These are phyloP conservation scores for Eulemur albifrons DNA, from an alignment of 2,797 vertebrate genomes.

Conservation along the genomic window DNA sequence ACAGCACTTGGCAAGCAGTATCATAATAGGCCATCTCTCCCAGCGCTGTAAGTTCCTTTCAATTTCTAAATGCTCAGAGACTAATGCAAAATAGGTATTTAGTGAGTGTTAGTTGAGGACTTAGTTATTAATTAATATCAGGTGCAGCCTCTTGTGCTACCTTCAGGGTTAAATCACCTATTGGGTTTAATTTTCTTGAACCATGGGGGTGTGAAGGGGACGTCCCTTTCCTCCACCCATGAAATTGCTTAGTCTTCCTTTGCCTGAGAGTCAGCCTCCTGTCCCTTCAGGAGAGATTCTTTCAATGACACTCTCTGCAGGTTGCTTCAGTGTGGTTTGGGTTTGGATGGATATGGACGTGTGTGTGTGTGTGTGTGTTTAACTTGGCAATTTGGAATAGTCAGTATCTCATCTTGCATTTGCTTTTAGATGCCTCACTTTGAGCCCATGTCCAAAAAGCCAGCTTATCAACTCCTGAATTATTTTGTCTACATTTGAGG, in stretches of 20 bases:
- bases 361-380: neutral
- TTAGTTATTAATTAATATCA: neutral
- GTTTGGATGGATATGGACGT: neutral
- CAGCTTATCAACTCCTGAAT: conserved; percentile 7
- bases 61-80: neutral
- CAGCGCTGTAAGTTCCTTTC: neutral
- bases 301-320: neutral
- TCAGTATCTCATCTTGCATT: conserved; percentile 8
- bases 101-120: neutral
- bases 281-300: neutral
- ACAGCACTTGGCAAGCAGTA: rapidly evolving
- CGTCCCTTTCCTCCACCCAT: neutral
- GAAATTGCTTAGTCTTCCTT: neutral
- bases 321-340: neutral
- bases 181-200: neutral
- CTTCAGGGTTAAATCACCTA: neutral
- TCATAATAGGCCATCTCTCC: neutral
- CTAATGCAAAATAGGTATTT: neutral
- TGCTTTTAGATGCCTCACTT: conserved; percentile 31
- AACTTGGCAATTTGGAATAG: neutral
- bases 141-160: neutral
- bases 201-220: neutral
- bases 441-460: neutral
- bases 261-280: neutral
- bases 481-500: neutral